Evolutionary conservation across 1,140 invertebrate species (phyloP).

Genomic region (Drosophila burlai): DNA sequence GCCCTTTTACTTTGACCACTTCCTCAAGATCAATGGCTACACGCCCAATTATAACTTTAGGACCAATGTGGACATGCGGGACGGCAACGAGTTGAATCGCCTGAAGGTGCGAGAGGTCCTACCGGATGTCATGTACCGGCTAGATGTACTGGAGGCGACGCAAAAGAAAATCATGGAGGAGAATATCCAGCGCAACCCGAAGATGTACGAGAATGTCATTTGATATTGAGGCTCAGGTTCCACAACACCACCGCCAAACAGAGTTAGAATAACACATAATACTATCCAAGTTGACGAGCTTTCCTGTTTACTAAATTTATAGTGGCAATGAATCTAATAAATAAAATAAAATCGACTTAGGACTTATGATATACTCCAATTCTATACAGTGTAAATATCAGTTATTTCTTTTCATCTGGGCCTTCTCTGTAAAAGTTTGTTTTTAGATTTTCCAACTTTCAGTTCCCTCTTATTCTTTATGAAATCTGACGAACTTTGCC

Average conservation of each 20-base stretch:
- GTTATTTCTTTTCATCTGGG: not conserved
- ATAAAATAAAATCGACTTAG: no score
- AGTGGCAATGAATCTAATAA: not conserved
- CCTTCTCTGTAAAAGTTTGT: conserved; percentile 4
- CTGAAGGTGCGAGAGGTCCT: conserved; percentile 63
- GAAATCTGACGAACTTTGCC: conserved; percentile 33
- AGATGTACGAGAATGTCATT: conserved; percentile 79
- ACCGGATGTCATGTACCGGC: conserved; percentile 62
- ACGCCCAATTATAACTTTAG: conserved; percentile 83
- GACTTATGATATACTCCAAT: not conserved
- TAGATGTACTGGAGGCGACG: conserved; percentile 61
- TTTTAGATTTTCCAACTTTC: conserved; percentile 9
- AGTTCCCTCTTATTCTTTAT: not conserved
- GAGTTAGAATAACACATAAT: not conserved
- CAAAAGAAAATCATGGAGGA: conserved; percentile 76
- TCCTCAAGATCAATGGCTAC: conserved; percentile 80
- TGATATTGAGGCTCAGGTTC: conserved; percentile 13
- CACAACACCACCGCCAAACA: not conserved
- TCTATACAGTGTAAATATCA: not conserved
- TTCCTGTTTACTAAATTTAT: conserved; percentile 6
- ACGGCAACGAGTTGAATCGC: conserved; percentile 68
- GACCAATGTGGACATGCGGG: conserved; percentile 74
- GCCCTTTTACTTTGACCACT: conserved; percentile 84
- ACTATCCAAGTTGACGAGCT: not conserved
- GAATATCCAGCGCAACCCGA: conserved; percentile 75